phyloP scores from a whole-genome alignment of 1,140 invertebrate genomes.

The Capitella teleta region DNA sequence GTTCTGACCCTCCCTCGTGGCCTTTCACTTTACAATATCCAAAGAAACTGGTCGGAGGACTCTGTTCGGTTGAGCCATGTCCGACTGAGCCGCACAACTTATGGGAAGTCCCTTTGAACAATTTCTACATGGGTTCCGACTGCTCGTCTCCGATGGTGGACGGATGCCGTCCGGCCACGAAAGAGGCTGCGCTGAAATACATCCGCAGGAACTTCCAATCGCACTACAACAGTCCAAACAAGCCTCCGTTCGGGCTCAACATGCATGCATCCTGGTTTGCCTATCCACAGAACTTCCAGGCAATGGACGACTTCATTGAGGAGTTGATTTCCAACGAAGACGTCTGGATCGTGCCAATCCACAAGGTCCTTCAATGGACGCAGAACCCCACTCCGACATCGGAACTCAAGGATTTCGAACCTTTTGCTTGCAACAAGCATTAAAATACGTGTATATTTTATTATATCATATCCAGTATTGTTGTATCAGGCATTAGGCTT shows the following conservation, averaged over 20 bases:
- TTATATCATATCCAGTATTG: too few species aligned
- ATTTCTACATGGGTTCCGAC: background rate
- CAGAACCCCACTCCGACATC: slow-evolving; percentile 13
- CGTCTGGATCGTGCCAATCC: slow-evolving; percentile 23
- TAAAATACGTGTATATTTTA: too few species aligned
- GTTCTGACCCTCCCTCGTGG: slow-evolving; percentile 15
- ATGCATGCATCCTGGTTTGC: slow-evolving; percentile 26
- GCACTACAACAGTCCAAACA: slow-evolving; percentile 20
- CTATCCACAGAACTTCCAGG: background rate
- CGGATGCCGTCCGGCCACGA: slow-evolving; percentile 21
- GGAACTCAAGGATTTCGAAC: slow-evolving; percentile 2
- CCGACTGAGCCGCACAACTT: slow-evolving; percentile 20
- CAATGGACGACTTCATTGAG: background rate
- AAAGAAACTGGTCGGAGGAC: too few species aligned
- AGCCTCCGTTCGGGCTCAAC: slow-evolving; percentile 25
- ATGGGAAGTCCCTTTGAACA: slow-evolving; percentile 24
- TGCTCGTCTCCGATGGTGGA: slow-evolving; percentile 21
- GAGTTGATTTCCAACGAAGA: slow-evolving; percentile 19
- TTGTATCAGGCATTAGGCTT: too few species aligned
- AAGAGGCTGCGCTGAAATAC: slow-evolving; percentile 20
- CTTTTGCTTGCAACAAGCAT: too few species aligned
- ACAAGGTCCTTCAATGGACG: slow-evolving; percentile 26
- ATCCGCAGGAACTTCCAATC: slow-evolving; percentile 23
- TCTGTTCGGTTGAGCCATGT: too few species aligned
- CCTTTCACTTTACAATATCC: slow-evolving; percentile 26